A percentile compares a stretch with the other conserved stretches of the same genome.
Evolutionary conservation across 2,888 invertebrate species (phyloP).

Genomic region (Ptychoptera albimana): DNA sequence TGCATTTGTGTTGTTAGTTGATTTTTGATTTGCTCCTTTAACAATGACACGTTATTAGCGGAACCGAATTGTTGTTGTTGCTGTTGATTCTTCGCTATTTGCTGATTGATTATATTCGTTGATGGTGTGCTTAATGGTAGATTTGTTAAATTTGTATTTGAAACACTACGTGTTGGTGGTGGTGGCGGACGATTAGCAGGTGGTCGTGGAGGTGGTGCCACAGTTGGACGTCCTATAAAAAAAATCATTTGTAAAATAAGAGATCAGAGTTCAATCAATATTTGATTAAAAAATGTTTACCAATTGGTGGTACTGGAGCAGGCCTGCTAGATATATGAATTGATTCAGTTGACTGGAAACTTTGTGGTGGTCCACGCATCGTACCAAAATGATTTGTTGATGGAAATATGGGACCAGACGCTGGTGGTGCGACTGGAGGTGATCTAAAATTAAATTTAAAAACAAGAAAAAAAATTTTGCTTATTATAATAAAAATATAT

Average conservation of each 20-base stretch:
- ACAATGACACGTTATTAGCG: constrained; percentile 21
- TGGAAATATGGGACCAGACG: constrained; percentile 21
- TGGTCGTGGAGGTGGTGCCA: constrained; percentile 22
- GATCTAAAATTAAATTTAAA: constrained; percentile 18
- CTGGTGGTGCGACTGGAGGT: constrained; percentile 24
- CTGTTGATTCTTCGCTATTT: background rate
- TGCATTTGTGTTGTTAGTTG: constrained; percentile 12
- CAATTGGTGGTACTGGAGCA: constrained; percentile 18
- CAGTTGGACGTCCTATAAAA: constrained; percentile 24
- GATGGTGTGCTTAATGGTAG: constrained; percentile 16
- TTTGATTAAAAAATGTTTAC: background rate
- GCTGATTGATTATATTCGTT: constrained; percentile 13
- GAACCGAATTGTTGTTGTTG: constrained; percentile 8
- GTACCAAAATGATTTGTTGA: constrained; percentile 28
- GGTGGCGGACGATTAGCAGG: constrained; percentile 29
- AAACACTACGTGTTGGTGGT: constrained; percentile 29
- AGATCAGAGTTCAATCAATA: background rate
- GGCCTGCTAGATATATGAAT: constrained; percentile 20
- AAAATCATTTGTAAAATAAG: constrained; percentile 2
- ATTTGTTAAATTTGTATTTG: constrained; percentile 26
- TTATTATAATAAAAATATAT: background rate
- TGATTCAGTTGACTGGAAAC: constrained; percentile 23
- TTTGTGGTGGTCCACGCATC: constrained; percentile 23
- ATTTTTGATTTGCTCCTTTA: constrained; percentile 27
- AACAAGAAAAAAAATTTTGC: no score